A percentile compares a stretch with the other conserved stretches of the same genome.
phyloP scores from a whole-genome alignment of 1,140 invertebrate genomes.

The Habropoda laboriosa region DNA sequence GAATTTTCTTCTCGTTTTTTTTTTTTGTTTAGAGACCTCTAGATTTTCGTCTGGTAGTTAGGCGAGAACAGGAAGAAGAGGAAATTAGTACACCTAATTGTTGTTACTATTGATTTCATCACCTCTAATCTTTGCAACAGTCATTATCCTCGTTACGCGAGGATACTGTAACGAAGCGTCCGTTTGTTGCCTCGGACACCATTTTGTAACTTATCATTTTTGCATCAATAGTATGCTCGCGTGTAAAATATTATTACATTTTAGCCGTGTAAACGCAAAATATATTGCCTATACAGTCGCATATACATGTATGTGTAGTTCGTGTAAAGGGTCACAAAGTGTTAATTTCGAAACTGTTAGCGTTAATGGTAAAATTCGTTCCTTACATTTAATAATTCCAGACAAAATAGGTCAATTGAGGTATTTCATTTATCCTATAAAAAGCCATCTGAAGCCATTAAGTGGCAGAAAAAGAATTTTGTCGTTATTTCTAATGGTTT shows the following conservation, averaged over 20 bases:
- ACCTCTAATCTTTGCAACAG: conserved; percentile 22
- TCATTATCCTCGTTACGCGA: conserved; percentile 46
- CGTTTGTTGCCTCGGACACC: conserved; percentile 35
- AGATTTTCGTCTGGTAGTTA: conserved; percentile 1
- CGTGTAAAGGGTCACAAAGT: not conserved
- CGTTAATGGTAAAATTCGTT: not conserved
- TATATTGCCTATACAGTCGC: conserved; percentile 75
- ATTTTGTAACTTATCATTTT: conserved; percentile 57
- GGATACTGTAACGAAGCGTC: conserved; percentile 54
- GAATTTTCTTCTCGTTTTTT: not conserved
- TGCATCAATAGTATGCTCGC: conserved; percentile 57
- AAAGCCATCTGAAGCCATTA: not conserved
- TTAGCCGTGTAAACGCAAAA: conserved; percentile 69
- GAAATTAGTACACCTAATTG: not conserved
- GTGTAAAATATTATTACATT: conserved; percentile 72
- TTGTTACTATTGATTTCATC: conserved; percentile 20
- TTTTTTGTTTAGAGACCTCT: not conserved
- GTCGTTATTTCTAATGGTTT: not conserved
- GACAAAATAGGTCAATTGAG: not conserved
- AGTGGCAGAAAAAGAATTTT: conserved; percentile 1
- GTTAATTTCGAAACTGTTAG: not conserved
- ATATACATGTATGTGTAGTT: conserved; percentile 64
- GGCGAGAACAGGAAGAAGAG: not conserved
- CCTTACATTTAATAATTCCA: not conserved
- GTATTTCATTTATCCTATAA: not conserved